A percentile compares a stretch with the other conserved stretches of the same genome.
phyloP scores from a whole-genome alignment of 2,113 vertebrate species.

The Plectropomus leopardus region DNA sequence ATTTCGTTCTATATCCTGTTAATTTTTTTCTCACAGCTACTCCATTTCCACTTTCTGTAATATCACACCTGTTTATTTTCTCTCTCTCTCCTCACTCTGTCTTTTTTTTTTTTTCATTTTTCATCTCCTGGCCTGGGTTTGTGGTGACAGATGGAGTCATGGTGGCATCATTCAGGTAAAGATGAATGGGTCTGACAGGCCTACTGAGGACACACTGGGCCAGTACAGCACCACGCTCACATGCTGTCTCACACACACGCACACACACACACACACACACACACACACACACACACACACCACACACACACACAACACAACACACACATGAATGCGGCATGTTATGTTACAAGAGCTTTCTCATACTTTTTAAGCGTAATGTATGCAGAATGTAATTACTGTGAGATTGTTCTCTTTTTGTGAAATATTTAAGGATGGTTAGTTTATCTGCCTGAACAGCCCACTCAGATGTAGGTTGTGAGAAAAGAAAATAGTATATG shows the following conservation, averaged over 20 bases:
- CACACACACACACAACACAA: neutral
- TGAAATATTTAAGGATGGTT: neutral
- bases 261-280: neutral
- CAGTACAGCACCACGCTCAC: constrained; percentile 24
- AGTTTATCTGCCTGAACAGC: constrained; percentile 15
- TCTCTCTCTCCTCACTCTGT: neutral
- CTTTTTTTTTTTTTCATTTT: constrained; percentile 24
- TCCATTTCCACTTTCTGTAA: neutral
- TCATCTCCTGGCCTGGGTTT: constrained; percentile 39
- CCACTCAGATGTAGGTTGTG: neutral
- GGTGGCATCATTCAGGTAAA: constrained; percentile 68
- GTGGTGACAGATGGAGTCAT: constrained; percentile 70
- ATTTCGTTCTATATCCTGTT: constrained; percentile 10
- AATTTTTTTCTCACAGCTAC: neutral
- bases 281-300: neutral
- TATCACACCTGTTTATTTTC: neutral
- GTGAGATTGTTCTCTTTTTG: neutral
- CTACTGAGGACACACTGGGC: constrained; percentile 62
- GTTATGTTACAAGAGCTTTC: constrained; percentile 2
- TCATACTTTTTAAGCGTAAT: neutral
- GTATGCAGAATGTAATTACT: constrained; percentile 29
- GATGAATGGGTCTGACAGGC: constrained; percentile 74
- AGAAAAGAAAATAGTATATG: neutral
- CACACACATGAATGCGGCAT: neutral
- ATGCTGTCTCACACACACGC: constrained; percentile 17